phyloP scores from a whole-genome alignment of 2,113 vertebrate genomes.

The Antechinus stuartii region DNA sequence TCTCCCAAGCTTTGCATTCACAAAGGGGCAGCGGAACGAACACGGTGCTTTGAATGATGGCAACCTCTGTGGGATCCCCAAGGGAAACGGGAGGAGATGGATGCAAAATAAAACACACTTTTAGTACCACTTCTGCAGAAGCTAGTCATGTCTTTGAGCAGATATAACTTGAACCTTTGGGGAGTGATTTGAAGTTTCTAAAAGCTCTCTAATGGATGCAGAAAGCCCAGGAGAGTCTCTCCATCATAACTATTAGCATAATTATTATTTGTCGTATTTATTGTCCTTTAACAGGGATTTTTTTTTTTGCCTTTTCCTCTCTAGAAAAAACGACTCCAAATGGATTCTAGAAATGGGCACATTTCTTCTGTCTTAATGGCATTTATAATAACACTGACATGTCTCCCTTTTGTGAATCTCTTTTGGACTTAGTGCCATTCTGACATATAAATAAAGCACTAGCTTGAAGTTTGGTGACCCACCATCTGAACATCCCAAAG shows the following conservation, averaged over 20 bases:
- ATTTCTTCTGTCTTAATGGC: constrained; percentile 53
- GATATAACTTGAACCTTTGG: constrained; percentile 3
- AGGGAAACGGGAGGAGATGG: background rate
- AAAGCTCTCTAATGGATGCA: constrained; percentile 14
- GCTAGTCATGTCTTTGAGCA: background rate
- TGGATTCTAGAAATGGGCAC: constrained; percentile 19
- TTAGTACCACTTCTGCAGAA: background rate
- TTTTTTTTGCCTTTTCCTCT: constrained; percentile 49
- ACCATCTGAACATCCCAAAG: background rate
- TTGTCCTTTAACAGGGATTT: constrained; percentile 29
- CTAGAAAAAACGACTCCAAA: constrained; percentile 39
- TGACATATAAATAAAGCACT: background rate
- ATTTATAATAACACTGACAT: constrained; percentile 40
- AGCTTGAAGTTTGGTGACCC: background rate
- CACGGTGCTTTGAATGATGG: background rate
- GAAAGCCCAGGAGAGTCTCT: constrained; percentile 43
- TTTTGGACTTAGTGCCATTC: background rate
- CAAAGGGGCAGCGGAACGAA: constrained; percentile 23
- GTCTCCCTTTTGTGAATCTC: constrained; percentile 6
- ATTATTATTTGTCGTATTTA: constrained; percentile 43
- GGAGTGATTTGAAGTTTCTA: constrained; percentile 28
- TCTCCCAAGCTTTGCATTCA: constrained; percentile 12
- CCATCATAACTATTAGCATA: constrained; percentile 31
- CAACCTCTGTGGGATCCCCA: background rate
- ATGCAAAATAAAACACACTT: background rate